These are phyloP conservation scores for Ascidia mentula DNA, from an alignment of 23 tunicate species.

Conservation along the genomic window DNA sequence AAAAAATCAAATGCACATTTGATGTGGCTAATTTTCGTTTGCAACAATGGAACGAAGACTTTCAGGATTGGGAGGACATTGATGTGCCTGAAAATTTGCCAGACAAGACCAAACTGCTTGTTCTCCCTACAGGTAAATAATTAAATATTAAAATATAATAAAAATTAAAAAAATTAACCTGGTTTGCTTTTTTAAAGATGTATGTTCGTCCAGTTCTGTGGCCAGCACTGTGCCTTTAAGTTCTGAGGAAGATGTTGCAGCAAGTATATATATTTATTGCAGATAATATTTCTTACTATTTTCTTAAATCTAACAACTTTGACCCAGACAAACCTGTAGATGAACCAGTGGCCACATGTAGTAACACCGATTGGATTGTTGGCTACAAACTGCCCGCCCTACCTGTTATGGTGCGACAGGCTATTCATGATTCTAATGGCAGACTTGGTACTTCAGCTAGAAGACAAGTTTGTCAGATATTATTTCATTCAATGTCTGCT, in stretches of 20 bases:
- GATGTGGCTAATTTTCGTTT: not conserved
- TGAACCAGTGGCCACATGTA: slow-evolving; percentile 9
- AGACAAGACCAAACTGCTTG: not conserved
- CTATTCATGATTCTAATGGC: slow-evolving; percentile 1
- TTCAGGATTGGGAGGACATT: not conserved
- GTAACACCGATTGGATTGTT: slow-evolving; percentile 16
- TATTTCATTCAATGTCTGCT: not conserved
- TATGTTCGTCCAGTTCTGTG: not conserved
- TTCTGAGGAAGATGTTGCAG: slow-evolving; percentile 8
- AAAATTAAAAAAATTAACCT: not conserved
- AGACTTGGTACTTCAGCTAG: not conserved
- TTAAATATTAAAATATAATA: not conserved
- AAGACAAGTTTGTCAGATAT: slow-evolving; percentile 8
- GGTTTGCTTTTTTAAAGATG: not conserved
- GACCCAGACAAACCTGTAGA: slow-evolving; percentile 5
- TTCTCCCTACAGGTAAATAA: not conserved
- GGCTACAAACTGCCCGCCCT: slow-evolving; percentile 3
- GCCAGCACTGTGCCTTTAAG: not conserved
- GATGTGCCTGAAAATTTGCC: not conserved
- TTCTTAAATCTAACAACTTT: slow-evolving; percentile 1
- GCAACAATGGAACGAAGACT: slow-evolving; percentile 2
- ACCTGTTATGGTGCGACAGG: slow-evolving; percentile 2
- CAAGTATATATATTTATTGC: not conserved
- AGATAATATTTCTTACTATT: not conserved
- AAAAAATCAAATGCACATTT: not conserved